Base-by-base conservation (phyloP, 2,113 vertebrate genomes). In the Pollimyrus isidori region DNA sequence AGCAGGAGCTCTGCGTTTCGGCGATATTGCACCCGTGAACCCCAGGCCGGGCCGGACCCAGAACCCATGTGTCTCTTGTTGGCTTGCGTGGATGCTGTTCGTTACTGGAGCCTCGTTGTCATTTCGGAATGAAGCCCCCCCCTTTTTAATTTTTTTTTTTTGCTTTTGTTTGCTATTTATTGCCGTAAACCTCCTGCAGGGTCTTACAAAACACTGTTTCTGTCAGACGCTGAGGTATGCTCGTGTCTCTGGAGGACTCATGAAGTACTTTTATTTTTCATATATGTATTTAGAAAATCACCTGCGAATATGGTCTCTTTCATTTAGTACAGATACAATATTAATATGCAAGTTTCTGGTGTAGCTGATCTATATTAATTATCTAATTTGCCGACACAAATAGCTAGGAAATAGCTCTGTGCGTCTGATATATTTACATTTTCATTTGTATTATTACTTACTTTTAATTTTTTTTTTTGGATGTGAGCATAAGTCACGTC, bases 381-480 rank as follows among this genome's bases (percentile, higher is more conserved):
- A 92, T 91, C 92, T 92, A 91, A 93, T 94, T 94, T 94, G 93
- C n/a, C 91, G 91, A 92, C 83, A 90, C 91, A 89, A 94, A 94
- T 95, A 93, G 89, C 93, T 89, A 91, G 87, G 49, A 93, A 94
- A 93, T 92, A 94, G 94, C 92, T 94, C 90, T 76, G 91, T 80
- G 88, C 89, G 93, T 94, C 91, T 91, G 30, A 91, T 93, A 93
- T 94, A 95, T 95, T 95, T 94, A 93, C 93, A 95, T 95, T 96
- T 95, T 95, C 95, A 95, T 95, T 95, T 94, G 93, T 93, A 93
- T 94, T 94, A 94, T 95, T 95, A 95, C 95, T 95, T 94, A 93
- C 93, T 95, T 92, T 94, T 93, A 76, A 69, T 30, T 89, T 76
- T 94, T 93, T 94, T 93, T 94, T 93, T 93, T 93, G 92, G 94